Conservation (phyloP, 2,888 invertebrate species). For the Sylvicola fuscatus region DNA sequence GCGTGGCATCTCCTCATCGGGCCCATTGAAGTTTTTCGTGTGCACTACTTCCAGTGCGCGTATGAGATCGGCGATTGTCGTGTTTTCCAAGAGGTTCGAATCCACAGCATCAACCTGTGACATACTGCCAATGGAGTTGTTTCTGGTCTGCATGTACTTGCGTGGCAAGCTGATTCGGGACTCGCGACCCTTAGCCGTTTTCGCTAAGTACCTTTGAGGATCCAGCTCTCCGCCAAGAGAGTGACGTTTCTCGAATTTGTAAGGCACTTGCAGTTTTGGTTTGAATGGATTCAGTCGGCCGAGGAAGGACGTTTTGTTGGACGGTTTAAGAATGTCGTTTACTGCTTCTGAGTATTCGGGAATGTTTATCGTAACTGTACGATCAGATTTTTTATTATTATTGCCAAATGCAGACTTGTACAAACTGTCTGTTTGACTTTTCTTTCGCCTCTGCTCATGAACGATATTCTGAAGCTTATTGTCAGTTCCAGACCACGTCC, state of each 20-base stretch:
- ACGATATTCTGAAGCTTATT: conserved; percentile 18
- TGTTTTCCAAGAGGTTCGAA: conserved; percentile 46
- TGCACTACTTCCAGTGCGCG: conserved; percentile 54
- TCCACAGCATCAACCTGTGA: conserved; percentile 15
- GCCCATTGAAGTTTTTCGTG: conserved; percentile 21
- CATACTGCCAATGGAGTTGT: conserved; percentile 11
- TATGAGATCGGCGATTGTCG: conserved; percentile 62
- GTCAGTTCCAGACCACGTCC: conserved; percentile 27
- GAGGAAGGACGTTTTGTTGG: conserved; percentile 11
- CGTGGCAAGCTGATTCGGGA: conserved; percentile 15
- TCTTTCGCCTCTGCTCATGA: conserved; percentile 2
- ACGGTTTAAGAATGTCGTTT: neutral
- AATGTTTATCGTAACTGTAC: conserved; percentile 6
- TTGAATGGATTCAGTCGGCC: conserved; percentile 20
- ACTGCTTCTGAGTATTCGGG: conserved; percentile 7
- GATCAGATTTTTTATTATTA: conserved; percentile 11
- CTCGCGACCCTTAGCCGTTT: conserved; percentile 6
- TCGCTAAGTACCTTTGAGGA: conserved; percentile 5
- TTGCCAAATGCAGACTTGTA: conserved; percentile 8
- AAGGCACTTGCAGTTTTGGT: conserved; percentile 11
- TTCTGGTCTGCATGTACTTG: conserved; percentile 11
- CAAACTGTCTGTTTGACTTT: neutral
- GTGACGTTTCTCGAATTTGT: neutral
- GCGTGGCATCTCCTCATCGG: conserved; percentile 12
- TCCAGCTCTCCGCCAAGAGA: conserved; percentile 1